Percentiles rank a stretch among this genome's conserved stretches.
Evolutionary conservation across 2,113 vertebrate species (phyloP).

Genomic region (Cavia aperea): DNA sequence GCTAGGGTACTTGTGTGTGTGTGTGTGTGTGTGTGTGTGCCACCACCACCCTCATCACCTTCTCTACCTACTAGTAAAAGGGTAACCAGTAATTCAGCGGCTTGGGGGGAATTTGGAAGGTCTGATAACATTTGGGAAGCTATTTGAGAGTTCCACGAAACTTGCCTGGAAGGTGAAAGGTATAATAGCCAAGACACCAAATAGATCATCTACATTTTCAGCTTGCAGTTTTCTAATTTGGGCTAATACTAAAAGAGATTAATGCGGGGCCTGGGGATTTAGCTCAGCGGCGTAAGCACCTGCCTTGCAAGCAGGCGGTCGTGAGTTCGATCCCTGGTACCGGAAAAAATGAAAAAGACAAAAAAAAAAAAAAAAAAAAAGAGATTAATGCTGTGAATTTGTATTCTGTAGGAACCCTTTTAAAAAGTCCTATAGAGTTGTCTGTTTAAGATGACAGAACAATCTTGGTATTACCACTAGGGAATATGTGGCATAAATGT

Average conservation of each 20-base stretch:
- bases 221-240: neutral
- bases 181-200: neutral
- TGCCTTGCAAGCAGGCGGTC: too few species aligned
- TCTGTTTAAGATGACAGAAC: constrained; percentile 56
- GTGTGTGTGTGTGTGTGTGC: too few species aligned
- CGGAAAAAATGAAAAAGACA: too few species aligned
- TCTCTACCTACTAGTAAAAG: neutral
- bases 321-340: too few species aligned
- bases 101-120: neutral
- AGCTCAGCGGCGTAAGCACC: too few species aligned
- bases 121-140: constrained; percentile 6
- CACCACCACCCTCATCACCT: neutral
- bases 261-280: neutral
- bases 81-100: neutral
- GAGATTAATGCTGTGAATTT: constrained; percentile 41
- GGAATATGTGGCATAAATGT: constrained; percentile 40
- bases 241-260: neutral
- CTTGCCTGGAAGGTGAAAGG: neutral
- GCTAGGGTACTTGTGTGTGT: neutral
- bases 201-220: neutral
- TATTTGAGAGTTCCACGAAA: constrained; percentile 22
- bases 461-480: constrained; percentile 28
- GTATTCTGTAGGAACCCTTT: neutral
- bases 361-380: too few species aligned
- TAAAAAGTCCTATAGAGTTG: neutral